A percentile compares a stretch with the other conserved stretches of the same genome.
Conservation (phyloP, 2,113 vertebrate genomes). For the Hypanus sabinus region DNA sequence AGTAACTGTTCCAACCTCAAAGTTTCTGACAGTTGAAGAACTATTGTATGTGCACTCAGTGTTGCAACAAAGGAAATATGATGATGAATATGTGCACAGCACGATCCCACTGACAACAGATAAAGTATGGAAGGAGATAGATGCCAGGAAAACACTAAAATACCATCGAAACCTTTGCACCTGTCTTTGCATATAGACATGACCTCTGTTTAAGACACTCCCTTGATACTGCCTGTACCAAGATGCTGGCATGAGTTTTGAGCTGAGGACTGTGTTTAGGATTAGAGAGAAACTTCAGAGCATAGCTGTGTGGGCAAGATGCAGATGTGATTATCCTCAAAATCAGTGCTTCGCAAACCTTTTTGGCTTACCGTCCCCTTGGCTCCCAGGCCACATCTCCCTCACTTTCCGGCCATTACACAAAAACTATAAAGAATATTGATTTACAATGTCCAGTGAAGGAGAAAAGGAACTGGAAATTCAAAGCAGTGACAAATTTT, state of each 20-base stretch:
- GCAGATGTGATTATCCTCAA: no score
- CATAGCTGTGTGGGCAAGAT: not conserved
- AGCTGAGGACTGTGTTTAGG: not conserved
- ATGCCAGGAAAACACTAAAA: no score
- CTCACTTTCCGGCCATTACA: no score
- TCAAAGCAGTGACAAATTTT: no score
- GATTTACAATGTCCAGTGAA: no score
- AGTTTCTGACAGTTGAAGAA: not conserved
- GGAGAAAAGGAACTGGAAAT: no score
- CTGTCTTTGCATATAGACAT: not conserved
- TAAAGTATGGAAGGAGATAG: no score
- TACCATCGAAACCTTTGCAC: not conserved
- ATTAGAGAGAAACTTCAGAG: not conserved
- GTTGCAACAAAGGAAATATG: not conserved
- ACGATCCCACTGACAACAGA: not conserved
- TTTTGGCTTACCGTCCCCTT: no score
- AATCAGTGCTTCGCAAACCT: no score
- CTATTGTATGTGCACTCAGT: not conserved
- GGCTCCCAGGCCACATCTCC: no score
- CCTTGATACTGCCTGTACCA: not conserved
- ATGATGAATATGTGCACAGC: not conserved
- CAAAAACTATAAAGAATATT: no score
- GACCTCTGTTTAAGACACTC: not conserved
- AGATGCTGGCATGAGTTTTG: not conserved
- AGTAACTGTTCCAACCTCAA: not conserved